Evolutionary conservation across 1,140 invertebrate genomes (phyloP), one percentile per base, ranked within the genome.

Genomic region (Cherax quadricarinatus): DNA sequence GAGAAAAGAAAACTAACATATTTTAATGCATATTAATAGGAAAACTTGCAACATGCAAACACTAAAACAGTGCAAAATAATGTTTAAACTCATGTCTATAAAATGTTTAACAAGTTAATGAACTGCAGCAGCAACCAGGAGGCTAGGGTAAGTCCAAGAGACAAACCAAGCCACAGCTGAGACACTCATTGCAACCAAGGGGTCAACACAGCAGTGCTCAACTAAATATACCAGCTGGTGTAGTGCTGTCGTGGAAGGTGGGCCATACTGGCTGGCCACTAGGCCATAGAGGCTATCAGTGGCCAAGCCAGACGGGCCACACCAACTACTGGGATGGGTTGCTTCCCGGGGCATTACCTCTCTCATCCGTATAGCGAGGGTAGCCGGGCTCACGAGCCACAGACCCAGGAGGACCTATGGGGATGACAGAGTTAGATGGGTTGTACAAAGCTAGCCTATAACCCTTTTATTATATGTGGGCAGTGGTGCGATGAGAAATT

Each of bases 291-390:
- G 82, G 87, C 89, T 79, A 51, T 78, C 88, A 81, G 73, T 91
- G 89, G 82, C 89, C 90, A 88, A 83, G 85, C 86, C 86, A 91
- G 88, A 89, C 12, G 73, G 82, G 60, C 85, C 92, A 90, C 86
- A 93, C 86, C 91, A 91, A 92, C 85, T 90, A 91, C 81, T 90
- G 86, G 88, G 93, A 86, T 66, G 91, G 70, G 87, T 82, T 89
- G 93, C 86, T 93, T 60, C 87, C 87, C 66, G 91, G 86, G 75
- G 92, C 90, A 93, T 94, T 94, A 94, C 93, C 93, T 94, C 93
- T 92, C 89, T 94, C 93, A 86, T 94, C 93, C 86, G 93, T 86
- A 92, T 94, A 94, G 88, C 93, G 93, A 75, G 86, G 92, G 88
- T 93, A 93, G 91, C 89, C 92, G 86, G 80, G 88, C 57, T 93